Base-by-base conservation (phyloP, 2,797 vertebrate genomes). In the Dromococcyx pavoninus region DNA sequence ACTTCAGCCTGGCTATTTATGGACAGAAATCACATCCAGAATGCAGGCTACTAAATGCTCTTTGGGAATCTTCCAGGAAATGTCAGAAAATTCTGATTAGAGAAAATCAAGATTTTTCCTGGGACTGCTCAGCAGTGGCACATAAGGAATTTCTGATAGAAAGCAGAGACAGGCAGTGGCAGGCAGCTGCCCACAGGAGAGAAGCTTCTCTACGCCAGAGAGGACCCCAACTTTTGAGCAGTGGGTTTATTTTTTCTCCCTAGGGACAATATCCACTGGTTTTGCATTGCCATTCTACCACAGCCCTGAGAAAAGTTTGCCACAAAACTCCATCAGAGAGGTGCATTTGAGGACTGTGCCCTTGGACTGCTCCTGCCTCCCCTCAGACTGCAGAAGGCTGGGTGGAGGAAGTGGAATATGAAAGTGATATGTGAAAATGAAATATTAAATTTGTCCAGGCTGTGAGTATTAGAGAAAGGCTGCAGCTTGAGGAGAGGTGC, bases 61-160 rank as follows among this genome's bases (percentile, higher is more conserved):
- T 56, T 71, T 95, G 94, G 88, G 94, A 88, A 80, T 89, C 90
- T 94, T 94, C 93, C 94, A 96, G 88, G 67, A 70, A 88, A 94
- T 17, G 53, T 83, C 75, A 89, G 79, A 71, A 95, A 91, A 95
- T 83, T 93, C 86, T 71, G 93, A 91, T 91, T 67, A 88, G 82
- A 56, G 61, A 89, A 96, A 96, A 95, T 80, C 30, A 21, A 75
- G 69, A 50, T 54, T 91, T 95, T 95, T 57, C 46, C 33, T 2
- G 3, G 79, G 65, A 83, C 32, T 1, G 3, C 57, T 66, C 13
- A n/a, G 73, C 78, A 48, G 74, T 0, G 0, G 65, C 77, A 80
- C 1, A 2, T 41, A 35, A 83, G 69, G 86, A 70, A 85, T 51
- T 78, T 10, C 51, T 94, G 89, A 66, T 44, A 2, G 10, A 86